Conservation (phyloP, 2,113 vertebrate species). For the Progne subis region DNA sequence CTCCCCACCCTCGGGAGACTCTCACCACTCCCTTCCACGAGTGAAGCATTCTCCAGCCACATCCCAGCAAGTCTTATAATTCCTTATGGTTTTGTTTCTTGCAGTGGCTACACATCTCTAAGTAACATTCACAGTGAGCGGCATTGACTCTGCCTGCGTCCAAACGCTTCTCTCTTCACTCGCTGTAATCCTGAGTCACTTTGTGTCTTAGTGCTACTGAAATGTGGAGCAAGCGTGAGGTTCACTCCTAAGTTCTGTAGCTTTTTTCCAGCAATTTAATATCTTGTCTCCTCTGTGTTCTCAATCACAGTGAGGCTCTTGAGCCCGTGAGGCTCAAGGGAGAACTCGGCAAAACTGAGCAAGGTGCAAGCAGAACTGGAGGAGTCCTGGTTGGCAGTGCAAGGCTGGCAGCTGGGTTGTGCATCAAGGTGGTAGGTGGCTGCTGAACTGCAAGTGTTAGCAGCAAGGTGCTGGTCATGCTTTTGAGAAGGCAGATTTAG, state of each 20-base stretch:
- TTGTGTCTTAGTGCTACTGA: neutral
- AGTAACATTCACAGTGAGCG: neutral
- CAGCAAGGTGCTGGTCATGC: fast-evolving
- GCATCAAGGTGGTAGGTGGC: neutral
- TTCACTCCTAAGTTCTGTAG: neutral
- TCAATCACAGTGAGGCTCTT: too few species aligned
- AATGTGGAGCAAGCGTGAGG: neutral
- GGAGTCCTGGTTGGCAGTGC: neutral
- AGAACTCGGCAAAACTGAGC: neutral
- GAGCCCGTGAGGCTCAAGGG: fast-evolving
- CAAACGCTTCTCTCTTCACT: neutral
- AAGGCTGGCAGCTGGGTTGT: neutral
- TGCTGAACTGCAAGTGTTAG: neutral
- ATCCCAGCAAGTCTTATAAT: neutral
- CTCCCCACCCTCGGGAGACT: neutral
- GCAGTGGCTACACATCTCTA: too few species aligned
- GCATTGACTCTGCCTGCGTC: fast-evolving
- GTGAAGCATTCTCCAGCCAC: neutral
- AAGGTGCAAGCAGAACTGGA: neutral
- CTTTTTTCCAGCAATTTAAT: neutral
- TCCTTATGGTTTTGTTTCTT: neutral
- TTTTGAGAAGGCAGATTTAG: neutral
- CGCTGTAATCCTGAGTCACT: fast-evolving
- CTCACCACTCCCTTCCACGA: neutral
- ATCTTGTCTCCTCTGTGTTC: neutral